A percentile compares a stretch with the other conserved stretches of the same genome.
Conservation (phyloP, 2,797 vertebrate species). For the Hemitrygon akajei region DNA sequence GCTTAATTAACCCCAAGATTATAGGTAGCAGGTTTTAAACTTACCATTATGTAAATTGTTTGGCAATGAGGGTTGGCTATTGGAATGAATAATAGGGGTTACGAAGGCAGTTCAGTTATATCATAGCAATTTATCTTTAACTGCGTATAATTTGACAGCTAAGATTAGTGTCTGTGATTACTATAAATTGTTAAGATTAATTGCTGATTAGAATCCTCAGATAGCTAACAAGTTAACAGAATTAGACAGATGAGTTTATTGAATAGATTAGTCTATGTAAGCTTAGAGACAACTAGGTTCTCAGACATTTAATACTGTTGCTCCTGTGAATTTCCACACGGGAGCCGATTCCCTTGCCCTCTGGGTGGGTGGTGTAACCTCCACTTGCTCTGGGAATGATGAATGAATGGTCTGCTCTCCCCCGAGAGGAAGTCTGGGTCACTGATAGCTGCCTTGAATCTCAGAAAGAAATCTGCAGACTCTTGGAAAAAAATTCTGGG, state of each 20-base stretch:
- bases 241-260: neutral
- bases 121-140: neutral
- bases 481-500: neutral
- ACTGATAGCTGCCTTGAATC: neutral
- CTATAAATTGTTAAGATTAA: conserved; percentile 23
- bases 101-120: neutral
- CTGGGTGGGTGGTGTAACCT: no score
- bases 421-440: no score
- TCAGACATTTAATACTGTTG: neutral
- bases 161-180: neutral
- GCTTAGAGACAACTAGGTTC: neutral
- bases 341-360: neutral
- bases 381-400: neutral
- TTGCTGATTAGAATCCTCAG: conserved; percentile 12
- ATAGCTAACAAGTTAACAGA: neutral
- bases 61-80: neutral
- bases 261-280: conserved; percentile 9
- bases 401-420: no score
- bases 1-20: neutral
- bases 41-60: neutral
- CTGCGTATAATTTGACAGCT: neutral
- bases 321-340: no score
- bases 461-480: neutral
- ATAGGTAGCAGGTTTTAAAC: neutral
- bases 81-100: conserved; percentile 17